These are phyloP conservation scores for Melikaiella ostensackeni DNA, from an alignment of 2,888 invertebrate genomes.

Conservation along the genomic window DNA sequence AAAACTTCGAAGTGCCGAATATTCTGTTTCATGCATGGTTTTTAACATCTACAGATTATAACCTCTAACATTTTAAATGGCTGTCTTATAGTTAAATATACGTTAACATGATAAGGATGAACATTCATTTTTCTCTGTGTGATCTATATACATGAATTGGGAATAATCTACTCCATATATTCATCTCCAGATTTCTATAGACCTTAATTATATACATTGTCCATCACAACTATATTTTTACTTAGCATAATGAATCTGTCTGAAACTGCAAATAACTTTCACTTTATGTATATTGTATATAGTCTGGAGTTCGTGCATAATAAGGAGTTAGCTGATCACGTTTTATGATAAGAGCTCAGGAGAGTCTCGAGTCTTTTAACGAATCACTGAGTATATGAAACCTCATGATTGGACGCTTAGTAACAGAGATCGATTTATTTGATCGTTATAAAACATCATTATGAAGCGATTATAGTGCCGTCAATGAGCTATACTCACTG, in stretches of 20 bases:
- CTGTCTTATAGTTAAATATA: no score
- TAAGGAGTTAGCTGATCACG: conserved; percentile 24
- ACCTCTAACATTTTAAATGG: no score
- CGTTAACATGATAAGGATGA: no score
- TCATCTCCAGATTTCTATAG: no score
- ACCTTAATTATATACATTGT: no score
- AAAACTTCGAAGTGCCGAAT: no score
- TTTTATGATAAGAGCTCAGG: neutral
- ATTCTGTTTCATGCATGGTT: no score
- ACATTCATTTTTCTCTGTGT: no score
- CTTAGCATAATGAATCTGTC: neutral
- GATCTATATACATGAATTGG: no score
- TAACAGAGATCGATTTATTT: conserved; percentile 43
- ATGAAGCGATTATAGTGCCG: conserved; percentile 55
- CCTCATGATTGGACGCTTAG: conserved; percentile 40
- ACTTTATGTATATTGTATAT: neutral
- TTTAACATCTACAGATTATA: no score
- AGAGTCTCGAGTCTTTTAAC: neutral
- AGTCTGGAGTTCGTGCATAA: conserved; percentile 15
- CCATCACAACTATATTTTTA: no score
- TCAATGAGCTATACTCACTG: conserved; percentile 44
- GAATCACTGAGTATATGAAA: conserved; percentile 36
- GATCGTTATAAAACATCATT: conserved; percentile 55
- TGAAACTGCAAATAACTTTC: neutral
- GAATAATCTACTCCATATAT: no score